Evolutionary conservation across 2,113 vertebrate species (phyloP).

Genomic region (Clupea harengus): DNA sequence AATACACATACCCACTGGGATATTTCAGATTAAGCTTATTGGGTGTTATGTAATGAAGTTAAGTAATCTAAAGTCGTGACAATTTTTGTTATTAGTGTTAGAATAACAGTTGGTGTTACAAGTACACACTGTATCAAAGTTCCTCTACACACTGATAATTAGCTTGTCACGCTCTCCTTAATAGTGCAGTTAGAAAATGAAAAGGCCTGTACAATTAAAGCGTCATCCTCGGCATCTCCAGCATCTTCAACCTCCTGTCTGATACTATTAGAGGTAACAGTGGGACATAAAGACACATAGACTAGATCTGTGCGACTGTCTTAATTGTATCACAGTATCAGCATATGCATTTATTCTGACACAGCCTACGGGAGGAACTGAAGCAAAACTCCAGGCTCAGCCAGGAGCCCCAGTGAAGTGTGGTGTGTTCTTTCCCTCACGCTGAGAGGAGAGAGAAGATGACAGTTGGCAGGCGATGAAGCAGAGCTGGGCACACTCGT

Average conservation of each 20-base stretch:
- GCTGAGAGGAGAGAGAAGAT: background rate
- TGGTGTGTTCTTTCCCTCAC: background rate
- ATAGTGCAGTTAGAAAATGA: too few relatives aligned
- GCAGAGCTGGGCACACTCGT: constrained; percentile 25
- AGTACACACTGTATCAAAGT: too few relatives aligned
- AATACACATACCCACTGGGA: background rate
- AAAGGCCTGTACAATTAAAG: background rate
- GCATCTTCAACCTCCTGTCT: background rate
- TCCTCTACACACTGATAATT: too few relatives aligned
- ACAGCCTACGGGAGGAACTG: background rate
- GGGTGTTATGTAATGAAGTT: background rate
- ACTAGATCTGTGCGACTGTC: background rate
- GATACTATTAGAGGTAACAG: background rate
- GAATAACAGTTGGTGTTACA: too few relatives aligned
- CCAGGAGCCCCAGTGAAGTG: background rate
- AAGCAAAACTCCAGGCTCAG: background rate
- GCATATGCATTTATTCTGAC: background rate
- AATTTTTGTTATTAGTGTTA: too few relatives aligned
- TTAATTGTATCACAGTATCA: constrained; percentile 1
- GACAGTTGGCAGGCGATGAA: constrained; percentile 38
- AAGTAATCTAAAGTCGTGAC: background rate
- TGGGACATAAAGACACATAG: background rate
- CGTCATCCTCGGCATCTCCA: background rate
- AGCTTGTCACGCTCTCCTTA: too few relatives aligned
- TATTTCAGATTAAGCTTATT: background rate